These are phyloP conservation scores for Drosophila mettleri DNA, from an alignment of 2,888 invertebrate genomes.

Conservation along the genomic window DNA sequence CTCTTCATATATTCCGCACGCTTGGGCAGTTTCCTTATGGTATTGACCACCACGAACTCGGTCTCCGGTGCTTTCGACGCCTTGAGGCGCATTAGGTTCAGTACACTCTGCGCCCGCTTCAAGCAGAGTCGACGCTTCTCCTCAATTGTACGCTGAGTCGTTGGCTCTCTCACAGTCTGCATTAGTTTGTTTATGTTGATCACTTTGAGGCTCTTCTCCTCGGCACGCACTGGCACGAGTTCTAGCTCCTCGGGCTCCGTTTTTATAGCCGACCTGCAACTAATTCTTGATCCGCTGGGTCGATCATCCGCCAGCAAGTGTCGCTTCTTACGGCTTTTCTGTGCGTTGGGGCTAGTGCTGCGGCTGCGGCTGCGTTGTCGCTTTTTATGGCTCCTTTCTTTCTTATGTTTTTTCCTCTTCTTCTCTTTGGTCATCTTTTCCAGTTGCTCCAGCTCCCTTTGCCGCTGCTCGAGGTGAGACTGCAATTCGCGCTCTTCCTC, in stretches of 20 bases:
- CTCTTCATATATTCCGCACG: conserved; percentile 16
- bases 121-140: conserved; percentile 49
- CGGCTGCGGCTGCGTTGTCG: conserved; percentile 28
- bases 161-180: not conserved
- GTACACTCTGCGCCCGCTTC: conserved; percentile 36
- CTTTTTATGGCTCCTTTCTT: conserved; percentile 26
- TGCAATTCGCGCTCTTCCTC: conserved; percentile 3
- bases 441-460: not conserved
- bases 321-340: conserved; percentile 5
- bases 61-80: conserved; percentile 9
- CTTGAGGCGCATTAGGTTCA: conserved; percentile 16
- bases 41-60: conserved; percentile 60
- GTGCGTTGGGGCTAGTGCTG: conserved; percentile 8
- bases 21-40: conserved; percentile 46
- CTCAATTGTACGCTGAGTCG: not conserved
- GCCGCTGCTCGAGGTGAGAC: not conserved
- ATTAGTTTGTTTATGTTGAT: conserved; percentile 20
- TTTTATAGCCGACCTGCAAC: not conserved
- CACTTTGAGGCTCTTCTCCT: conserved; percentile 24
- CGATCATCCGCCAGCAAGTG: not conserved
- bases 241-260: conserved; percentile 8
- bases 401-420: conserved; percentile 29
- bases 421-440: not conserved
- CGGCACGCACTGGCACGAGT: conserved; percentile 11
- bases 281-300: not conserved